Base-by-base conservation (phyloP, 2,888 invertebrate species). In the Conistra vaccinii region DNA sequence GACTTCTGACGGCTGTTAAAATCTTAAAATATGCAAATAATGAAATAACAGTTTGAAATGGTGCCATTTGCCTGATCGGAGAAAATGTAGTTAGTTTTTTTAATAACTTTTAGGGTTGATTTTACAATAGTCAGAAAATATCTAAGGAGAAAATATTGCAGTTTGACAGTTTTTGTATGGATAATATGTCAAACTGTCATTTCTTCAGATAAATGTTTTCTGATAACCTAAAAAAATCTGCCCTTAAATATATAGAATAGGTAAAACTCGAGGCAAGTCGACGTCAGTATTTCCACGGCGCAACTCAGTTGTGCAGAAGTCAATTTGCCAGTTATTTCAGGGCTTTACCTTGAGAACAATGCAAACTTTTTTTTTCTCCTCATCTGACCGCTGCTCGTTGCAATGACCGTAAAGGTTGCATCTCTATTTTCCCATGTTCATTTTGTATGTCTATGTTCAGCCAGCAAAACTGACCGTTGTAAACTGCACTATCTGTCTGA, bases 401-500 rank as follows among this genome's bases (percentile, higher is more conserved):
- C 57, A 29, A 3, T 42, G 10, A 10, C 32, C 12, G 23, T 60
- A 32, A 61, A 63, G 45, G 20, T 63, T 45, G 3, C 23, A 9
- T 23, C 5, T 39, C 29, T 58, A 10, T 42, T 20, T 35, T n/a
- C 3, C n/a, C 35, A 66, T 68, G 29, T 68, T 58, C 2, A 7
- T 58, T 26, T 29, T 0, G 3, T 4, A n/a, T 32, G n/a, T 10
- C 17, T 23, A 61, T 26, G n/a, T 4, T 17, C 26, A 45, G 6
- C 17, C 0, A 42, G 26, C 7, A 14, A 39, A 62, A 35, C 51
- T 51, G 39, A 4, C 45, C n/a, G 17, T 14, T 55, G 3, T 42
- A 72, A 78, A 48, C 53, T 39, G 48, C 66, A 57, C 29, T 63
- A 63, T 53, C 29, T 26, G 7, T 51, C 20, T 57, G 48, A 61